Base-by-base conservation (phyloP, 2,113 vertebrate species). In the Eublepharis macularius region DNA sequence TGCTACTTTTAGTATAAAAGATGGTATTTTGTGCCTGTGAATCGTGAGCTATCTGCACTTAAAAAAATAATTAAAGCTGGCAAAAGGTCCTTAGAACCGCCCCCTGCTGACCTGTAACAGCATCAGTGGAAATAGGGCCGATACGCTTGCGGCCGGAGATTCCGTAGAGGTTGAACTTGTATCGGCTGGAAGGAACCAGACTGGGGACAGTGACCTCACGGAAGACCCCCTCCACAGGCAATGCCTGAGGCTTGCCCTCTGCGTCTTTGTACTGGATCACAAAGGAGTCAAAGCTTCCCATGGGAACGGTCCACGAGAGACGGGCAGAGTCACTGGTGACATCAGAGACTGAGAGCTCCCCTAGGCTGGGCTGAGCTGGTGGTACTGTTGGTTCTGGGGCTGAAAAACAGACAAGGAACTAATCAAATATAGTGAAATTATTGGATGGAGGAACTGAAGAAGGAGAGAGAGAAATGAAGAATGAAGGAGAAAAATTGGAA, bases 141-240 rank as follows among this genome's bases (percentile, higher is more conserved):
- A 90, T n/a, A 77, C 89, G 95, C 17, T 85, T 94, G 32, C 81
- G 92, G n/a, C 93, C 91, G 24, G 87, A 88, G 57, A 96, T 32
- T 4, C 94, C 94, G 0, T 95, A 95, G 16, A 96, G 93, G 49
- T 94, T 90, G 78, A 96, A 95, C 29, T 91, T 91, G 91, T 95
- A 95, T 60, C 91, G 92, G 65, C 81, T 92, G 39, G 84, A 86
- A 0, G 93, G 74, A 2, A 76, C 92, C 86, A 96, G 87, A 19
- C 83, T 87, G 17, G 76, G 4, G 32, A 96, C 0, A 1, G 84
- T 84, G 83, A 90, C 45, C 0, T 88, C 85, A 4, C 32, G 92
- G 2, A 82, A 41, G 0, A 41, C 83, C 4, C 92, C 91, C 0
- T 84, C 87, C 84, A 95, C 43, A 0, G 93, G 82, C 68, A 95